Evolutionary conservation across 2,888 invertebrate genomes (phyloP).

Genomic region (Pollenia angustigena): DNA sequence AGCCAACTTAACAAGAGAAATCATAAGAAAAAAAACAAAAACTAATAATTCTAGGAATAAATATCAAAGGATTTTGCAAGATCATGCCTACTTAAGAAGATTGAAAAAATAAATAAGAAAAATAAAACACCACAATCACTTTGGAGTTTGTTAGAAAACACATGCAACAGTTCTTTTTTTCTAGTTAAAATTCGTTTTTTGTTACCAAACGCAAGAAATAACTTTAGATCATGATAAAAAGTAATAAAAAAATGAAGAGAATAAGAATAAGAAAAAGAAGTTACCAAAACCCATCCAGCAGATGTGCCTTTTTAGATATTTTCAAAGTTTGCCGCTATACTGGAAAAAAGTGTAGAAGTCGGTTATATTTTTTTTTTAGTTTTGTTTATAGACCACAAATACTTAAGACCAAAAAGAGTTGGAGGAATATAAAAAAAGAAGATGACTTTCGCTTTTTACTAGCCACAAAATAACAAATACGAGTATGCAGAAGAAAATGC

Average conservation of each 20-base stretch:
- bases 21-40: slow-evolving; percentile 37
- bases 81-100: slow-evolving; percentile 74
- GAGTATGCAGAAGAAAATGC: slow-evolving; percentile 20
- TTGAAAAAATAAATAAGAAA: slow-evolving; percentile 38
- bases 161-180: slow-evolving; percentile 63
- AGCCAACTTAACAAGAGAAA: slow-evolving; percentile 27
- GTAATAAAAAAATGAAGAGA: slow-evolving; percentile 44
- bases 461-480: slow-evolving; percentile 47
- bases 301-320: slow-evolving; percentile 69
- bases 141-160: slow-evolving; percentile 32
- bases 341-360: slow-evolving; percentile 43
- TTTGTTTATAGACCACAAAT: slow-evolving; percentile 57
- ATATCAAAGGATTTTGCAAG: slow-evolving; percentile 72
- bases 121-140: slow-evolving; percentile 13
- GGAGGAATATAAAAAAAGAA: slow-evolving; percentile 37
- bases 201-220: slow-evolving; percentile 26
- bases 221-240: slow-evolving; percentile 44
- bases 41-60: slow-evolving; percentile 71
- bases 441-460: slow-evolving; percentile 74
- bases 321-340: slow-evolving; percentile 72
- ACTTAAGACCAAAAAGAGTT: slow-evolving; percentile 33
- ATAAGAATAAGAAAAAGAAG: slow-evolving; percentile 44
- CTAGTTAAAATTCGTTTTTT: slow-evolving; percentile 50
- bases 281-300: slow-evolving; percentile 67
- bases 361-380: slow-evolving; percentile 15